Evolutionary conservation across 1,140 invertebrate genomes (phyloP).

Genomic region (Microplitis demolitor): DNA sequence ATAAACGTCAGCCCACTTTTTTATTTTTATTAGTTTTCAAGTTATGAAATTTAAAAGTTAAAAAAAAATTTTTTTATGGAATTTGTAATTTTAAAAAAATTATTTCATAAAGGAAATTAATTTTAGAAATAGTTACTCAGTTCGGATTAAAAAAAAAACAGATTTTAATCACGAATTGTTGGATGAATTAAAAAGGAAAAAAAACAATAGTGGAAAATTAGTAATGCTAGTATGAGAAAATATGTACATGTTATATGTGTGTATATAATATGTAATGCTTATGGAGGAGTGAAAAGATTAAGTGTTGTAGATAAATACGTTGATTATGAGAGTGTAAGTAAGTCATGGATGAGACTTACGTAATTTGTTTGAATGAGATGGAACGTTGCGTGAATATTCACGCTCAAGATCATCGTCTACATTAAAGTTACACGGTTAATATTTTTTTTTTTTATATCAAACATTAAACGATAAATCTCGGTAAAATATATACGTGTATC

Average conservation of each 20-base stretch:
- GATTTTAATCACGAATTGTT: too few species aligned
- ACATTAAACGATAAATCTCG: not conserved
- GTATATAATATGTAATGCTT: not conserved
- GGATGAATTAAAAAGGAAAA: too few species aligned
- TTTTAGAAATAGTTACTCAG: too few species aligned
- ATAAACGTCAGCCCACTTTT: too few species aligned
- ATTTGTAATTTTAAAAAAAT: too few species aligned
- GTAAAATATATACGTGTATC: too few species aligned
- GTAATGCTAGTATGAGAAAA: not conserved
- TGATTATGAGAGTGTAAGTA: constrained; percentile 17
- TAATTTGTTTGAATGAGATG: not conserved
- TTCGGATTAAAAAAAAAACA: too few species aligned
- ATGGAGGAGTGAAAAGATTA: not conserved
- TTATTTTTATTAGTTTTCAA: too few species aligned
- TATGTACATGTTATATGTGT: not conserved
- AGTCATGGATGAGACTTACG: constrained; percentile 2
- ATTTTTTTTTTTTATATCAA: not conserved
- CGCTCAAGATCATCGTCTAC: too few species aligned
- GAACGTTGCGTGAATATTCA: not conserved
- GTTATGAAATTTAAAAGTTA: too few species aligned
- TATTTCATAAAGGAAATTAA: too few species aligned
- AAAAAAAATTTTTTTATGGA: too few species aligned
- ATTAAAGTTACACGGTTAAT: not conserved
- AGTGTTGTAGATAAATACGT: not conserved
- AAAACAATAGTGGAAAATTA: not conserved